Percentiles rank a stretch among this genome's conserved stretches.
Conservation (phyloP, 30 jellyfish, hydroid and myxozoan species). For the Nemopilema nomurai region DNA sequence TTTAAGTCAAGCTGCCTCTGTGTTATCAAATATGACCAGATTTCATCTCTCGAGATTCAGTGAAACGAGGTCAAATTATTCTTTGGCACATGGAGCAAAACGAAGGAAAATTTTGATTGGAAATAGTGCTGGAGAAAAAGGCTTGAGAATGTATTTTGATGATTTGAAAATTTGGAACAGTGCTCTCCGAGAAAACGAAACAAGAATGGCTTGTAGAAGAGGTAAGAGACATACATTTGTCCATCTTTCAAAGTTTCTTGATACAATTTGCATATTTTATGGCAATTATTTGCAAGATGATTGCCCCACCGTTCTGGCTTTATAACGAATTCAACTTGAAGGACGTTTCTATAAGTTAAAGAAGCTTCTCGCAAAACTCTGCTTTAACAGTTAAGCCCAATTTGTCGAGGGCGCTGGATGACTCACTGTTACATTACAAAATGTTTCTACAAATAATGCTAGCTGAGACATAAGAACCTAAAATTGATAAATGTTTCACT, state of each 20-base stretch:
- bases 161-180: constrained; percentile 44
- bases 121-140: constrained; percentile 1
- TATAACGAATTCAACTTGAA: no score
- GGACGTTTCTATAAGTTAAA: no score
- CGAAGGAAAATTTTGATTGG: constrained; percentile 28
- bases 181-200: constrained; percentile 5
- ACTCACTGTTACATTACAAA: no score
- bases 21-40: not conserved
- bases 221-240: constrained; percentile 1
- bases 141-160: constrained; percentile 39
- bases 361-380: no score
- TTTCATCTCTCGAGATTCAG: not conserved
- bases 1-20: not conserved
- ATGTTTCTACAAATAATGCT: no score
- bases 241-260: not conserved
- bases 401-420: no score
- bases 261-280: not conserved
- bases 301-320: no score
- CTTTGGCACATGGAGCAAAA: constrained; percentile 9
- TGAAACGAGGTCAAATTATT: not conserved
- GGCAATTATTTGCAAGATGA: no score
- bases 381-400: no score
- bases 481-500: no score
- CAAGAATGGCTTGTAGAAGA: constrained; percentile 11
- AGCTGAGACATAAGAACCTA: no score